Base-by-base conservation (phyloP, 2,888 invertebrate species). In the Calephelis perditalis region DNA sequence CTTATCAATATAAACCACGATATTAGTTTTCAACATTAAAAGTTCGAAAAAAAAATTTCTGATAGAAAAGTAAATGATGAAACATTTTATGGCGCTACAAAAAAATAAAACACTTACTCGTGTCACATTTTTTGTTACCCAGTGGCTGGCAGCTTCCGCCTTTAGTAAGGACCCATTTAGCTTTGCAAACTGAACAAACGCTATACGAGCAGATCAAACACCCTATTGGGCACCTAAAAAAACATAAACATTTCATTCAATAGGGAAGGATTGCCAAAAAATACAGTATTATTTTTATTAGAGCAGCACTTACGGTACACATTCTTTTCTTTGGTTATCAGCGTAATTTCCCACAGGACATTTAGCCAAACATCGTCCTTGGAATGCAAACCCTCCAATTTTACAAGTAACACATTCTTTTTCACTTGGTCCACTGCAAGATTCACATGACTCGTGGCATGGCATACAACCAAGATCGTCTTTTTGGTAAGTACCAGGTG, bases 391-490 rank as follows among this genome's bases (percentile, higher is more conserved):
- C 69, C 93, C 92, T 67, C 95, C 95, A 63, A 93, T 89, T 69
- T 93, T 93, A 81, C 97, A 97, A 37, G 94, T 93, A 70, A 96
- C 94, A 87, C 97, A 97, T 71, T 95, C 94, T 44, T 93, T 92
- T 73, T 94, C 94, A 61, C 93, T 93, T 15, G 95, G 93, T n/a
- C 96, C 96, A 67, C 92, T 94, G 81, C 96, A 97, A 54, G 96
- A 95, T 77, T 95, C 95, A 77, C 96, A 97, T 59, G 94, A 93
- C 65, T 94, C 91, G 80, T 96, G 95, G 75, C 96, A 97, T 10
- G 94, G 91, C 67, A 93, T 92, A 81, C 96, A 97, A 74, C 94
- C 95, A 81, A 96, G 96, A 79, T 97, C 96, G 76, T 96, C 95
- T 52, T 96, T 96, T 86, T 97, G 96, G 80, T 94, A 96, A 57